Evolutionary conservation across 2,797 vertebrate genomes (phyloP), one percentile per base, ranked within the genome.

Genomic region (Spinus pinus): DNA sequence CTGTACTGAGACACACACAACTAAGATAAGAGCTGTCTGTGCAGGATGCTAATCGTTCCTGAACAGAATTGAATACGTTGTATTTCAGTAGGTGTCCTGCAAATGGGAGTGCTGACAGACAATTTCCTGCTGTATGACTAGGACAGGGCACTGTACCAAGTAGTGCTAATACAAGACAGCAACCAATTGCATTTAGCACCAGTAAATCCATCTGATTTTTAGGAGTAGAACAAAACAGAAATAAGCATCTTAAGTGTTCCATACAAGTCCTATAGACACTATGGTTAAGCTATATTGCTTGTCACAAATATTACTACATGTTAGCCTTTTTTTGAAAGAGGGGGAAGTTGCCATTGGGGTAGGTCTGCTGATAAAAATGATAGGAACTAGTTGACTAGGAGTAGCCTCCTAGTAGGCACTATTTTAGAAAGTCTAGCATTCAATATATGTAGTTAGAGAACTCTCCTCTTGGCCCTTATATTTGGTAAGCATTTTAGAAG

Each of bases 21-120:
- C 23, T 46, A 69, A 90, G 79, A 74, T 95, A 82, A 91, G 77
- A 60, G 51, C 37, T 83, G 20, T 73, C 53, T 78, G 27, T 62
- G n/a, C 23, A 37, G 66, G 62, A 72, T 87, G 79, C 80, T 89
- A 69, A 72, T 90, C 31, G 25, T 96, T 93, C 77, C 86, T 93
- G 88, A 92, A n/a, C 86, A 88, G 56, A 92, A 82, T 2, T 82
- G 57, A 81, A 57, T 50, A 24, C 46, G n/a, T 44, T 56, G 44
- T 53, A 37, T 84, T 88, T 44, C 44, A 60, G 70, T 51, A 90
- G 84, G 72, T 95, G 53, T 15, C 46, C 39, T 88, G 75, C 57
- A 94, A 66, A 88, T 47, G 42, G 46, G 57, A 81, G 16, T 61
- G 28, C 72, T 96, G 79, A 50, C 61, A 86, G 69, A 53, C 27